phyloP scores from a whole-genome alignment of 2,113 vertebrate genomes.

The Anthoscopus minutus region DNA sequence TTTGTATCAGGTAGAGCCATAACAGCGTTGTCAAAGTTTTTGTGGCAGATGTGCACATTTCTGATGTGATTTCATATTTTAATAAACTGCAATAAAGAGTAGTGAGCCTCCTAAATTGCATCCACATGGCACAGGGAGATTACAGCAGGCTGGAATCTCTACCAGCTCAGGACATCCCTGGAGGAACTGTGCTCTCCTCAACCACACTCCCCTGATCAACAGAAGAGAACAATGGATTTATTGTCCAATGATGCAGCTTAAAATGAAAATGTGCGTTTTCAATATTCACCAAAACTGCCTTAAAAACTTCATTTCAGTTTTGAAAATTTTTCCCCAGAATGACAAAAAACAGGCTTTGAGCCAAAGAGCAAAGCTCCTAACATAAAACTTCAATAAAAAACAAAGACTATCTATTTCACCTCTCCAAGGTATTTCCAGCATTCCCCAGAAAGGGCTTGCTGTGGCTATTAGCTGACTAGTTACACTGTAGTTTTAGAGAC shows the following conservation, averaged over 20 bases:
- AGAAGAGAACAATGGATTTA: background rate
- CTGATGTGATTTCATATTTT: background rate
- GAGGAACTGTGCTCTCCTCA: background rate
- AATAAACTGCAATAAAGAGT: background rate
- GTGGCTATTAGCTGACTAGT: background rate
- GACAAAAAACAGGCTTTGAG: background rate
- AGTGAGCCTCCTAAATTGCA: background rate
- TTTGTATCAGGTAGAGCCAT: background rate
- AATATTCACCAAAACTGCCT: background rate
- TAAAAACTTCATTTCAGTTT: background rate
- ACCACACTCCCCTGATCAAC: background rate
- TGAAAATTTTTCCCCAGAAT: background rate
- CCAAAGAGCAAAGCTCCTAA: background rate
- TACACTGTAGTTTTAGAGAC: background rate
- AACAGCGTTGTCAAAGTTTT: background rate
- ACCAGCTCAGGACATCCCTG: background rate
- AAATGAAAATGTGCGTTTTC: background rate
- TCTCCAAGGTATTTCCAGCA: background rate
- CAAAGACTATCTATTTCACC: constrained; percentile 7
- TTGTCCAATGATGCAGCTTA: background rate
- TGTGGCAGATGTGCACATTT: background rate
- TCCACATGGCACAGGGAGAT: background rate
- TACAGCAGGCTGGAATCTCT: background rate
- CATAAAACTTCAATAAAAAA: constrained; percentile 14
- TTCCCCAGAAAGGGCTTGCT: background rate